These are phyloP conservation scores for Arnoldichthys spilopterus DNA, from an alignment of 2,797 vertebrate species.

Conservation along the genomic window DNA sequence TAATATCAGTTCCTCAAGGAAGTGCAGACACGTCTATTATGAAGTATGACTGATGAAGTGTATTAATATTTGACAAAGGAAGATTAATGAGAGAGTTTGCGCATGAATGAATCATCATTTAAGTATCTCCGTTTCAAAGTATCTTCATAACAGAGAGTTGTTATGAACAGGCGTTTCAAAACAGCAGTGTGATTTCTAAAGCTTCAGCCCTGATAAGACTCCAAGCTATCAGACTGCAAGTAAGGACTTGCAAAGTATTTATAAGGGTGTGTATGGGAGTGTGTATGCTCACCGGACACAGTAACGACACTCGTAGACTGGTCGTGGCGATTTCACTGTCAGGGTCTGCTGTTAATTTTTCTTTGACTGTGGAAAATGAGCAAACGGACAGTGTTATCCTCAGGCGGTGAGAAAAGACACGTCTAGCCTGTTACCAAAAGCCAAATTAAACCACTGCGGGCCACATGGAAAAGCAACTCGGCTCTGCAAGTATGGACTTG, in stretches of 20 bases:
- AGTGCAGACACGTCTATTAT: not conserved
- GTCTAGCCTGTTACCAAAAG: not conserved
- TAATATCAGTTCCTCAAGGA: not conserved
- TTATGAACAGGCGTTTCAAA: slow-evolving; percentile 32
- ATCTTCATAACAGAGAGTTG: slow-evolving; percentile 17
- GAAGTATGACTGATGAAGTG: not conserved
- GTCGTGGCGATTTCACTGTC: slow-evolving; percentile 92
- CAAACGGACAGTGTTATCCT: slow-evolving; percentile 29
- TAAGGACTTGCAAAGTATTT: not conserved
- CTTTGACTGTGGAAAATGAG: slow-evolving; percentile 80
- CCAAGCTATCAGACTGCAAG: slow-evolving; percentile 21
- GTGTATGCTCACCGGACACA: slow-evolving; percentile 83
- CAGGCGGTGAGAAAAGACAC: not conserved
- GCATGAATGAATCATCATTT: not conserved
- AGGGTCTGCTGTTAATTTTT: slow-evolving; percentile 89
- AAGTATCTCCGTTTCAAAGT: not conserved
- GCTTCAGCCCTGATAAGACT: slow-evolving; percentile 4
- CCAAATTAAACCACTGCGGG: not conserved
- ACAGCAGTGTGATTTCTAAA: slow-evolving; percentile 23
- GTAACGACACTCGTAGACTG: slow-evolving; percentile 87
- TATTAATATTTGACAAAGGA: not conserved
- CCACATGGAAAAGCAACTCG: not conserved
- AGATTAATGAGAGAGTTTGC: slow-evolving; percentile 7
- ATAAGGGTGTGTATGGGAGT: not conserved
- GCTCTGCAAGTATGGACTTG: not conserved